These are phyloP conservation scores for Florisuga fusca DNA, from an alignment of 2,797 vertebrate species.

Conservation along the genomic window DNA sequence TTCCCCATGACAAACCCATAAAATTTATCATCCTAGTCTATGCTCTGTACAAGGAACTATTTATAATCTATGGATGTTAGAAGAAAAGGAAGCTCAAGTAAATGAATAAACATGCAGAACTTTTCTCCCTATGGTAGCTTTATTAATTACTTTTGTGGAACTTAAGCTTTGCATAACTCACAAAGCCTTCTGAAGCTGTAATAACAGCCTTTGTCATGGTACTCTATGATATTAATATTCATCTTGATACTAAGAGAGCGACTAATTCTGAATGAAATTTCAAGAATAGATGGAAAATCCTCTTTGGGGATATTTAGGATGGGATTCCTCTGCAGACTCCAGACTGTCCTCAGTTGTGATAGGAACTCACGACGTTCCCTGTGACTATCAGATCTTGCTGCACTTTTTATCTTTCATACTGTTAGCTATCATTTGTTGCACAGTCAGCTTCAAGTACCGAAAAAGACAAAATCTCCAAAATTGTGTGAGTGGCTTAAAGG, in stretches of 20 bases:
- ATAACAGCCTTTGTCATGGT: slow-evolving; percentile 19
- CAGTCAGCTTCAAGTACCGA: not conserved
- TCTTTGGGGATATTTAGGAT: slow-evolving; percentile 4
- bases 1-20: slow-evolving; percentile 52
- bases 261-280: slow-evolving; percentile 32
- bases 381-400: not conserved
- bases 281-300: slow-evolving; percentile 29
- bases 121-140: slow-evolving; percentile 36
- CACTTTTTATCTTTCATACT: not conserved
- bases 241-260: not conserved
- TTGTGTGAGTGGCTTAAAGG: not conserved
- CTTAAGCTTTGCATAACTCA: slow-evolving; percentile 43
- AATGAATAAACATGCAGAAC: slow-evolving; percentile 52
- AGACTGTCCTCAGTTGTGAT: not conserved
- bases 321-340: not conserved
- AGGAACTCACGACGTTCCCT: not conserved
- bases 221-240: slow-evolving; percentile 27
- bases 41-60: slow-evolving; percentile 1
- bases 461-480: not conserved
- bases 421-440: not conserved
- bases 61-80: slow-evolving; percentile 35
- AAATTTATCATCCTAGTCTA: slow-evolving; percentile 48
- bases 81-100: slow-evolving; percentile 46
- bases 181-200: slow-evolving; percentile 21
- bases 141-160: slow-evolving; percentile 52